These are phyloP conservation scores for Stegostoma tigrinum DNA, from an alignment of 2,113 vertebrate genomes.

Conservation along the genomic window DNA sequence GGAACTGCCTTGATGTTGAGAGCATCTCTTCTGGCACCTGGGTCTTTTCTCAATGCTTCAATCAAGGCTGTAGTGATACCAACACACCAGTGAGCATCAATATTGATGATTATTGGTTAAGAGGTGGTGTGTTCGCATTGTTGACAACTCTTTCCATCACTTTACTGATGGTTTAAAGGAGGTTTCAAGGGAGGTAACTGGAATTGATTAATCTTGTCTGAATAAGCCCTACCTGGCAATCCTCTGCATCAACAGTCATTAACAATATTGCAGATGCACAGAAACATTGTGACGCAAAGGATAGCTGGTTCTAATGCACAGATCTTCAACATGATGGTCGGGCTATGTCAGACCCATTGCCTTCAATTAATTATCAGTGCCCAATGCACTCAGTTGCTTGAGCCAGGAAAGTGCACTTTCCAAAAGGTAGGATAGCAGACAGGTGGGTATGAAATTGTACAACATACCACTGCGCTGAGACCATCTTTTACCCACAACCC, in stretches of 20 bases:
- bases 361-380: no score
- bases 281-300: no score
- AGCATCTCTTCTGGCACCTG: neutral
- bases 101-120: no score
- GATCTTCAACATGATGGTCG: no score
- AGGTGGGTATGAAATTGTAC: no score
- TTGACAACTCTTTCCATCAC: neutral
- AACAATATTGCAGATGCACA: neutral
- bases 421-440: no score
- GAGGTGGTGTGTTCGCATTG: neutral
- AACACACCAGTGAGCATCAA: neutral
- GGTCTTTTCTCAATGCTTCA: neutral
- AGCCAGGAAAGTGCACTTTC: no score
- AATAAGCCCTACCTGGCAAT: neutral
- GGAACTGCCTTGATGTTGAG: neutral
- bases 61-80: neutral
- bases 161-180: neutral
- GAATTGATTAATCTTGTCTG: neutral
- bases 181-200: neutral
- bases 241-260: neutral
- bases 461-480: no score
- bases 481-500: no score
- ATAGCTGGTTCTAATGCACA: no score
- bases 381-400: no score
- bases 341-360: no score